phyloP scores from a whole-genome alignment of 2,888 invertebrate species.

The Dryobotodes eremita region DNA sequence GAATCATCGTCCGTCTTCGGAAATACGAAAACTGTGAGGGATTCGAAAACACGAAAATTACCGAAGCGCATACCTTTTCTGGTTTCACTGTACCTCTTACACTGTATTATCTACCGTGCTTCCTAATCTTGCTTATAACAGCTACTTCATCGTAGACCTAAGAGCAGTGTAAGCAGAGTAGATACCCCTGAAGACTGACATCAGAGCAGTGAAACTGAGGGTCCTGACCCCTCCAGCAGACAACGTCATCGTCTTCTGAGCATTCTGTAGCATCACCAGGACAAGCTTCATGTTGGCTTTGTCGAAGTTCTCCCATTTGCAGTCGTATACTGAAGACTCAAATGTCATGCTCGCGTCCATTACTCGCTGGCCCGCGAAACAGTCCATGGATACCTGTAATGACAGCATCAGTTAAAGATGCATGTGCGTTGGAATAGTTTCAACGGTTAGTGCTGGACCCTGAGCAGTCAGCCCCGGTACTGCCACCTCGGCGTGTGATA shows the following conservation, averaged over 20 bases:
- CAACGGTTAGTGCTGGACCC: no score
- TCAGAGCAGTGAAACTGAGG: conserved; percentile 76
- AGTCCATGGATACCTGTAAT: conserved; percentile 75
- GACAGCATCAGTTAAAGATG: not conserved
- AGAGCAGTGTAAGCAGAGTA: conserved; percentile 82
- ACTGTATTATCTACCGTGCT: not conserved
- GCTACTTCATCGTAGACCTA: conserved; percentile 70
- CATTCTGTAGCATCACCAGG: conserved; percentile 75
- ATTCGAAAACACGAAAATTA: not conserved
- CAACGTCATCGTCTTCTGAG: conserved; percentile 79
- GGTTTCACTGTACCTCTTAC: no score
- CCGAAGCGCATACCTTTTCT: not conserved
- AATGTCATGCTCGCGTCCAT: conserved; percentile 78
- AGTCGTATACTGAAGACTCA: conserved; percentile 77
- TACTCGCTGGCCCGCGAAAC: conserved; percentile 78
- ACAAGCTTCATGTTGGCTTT: conserved; percentile 77
- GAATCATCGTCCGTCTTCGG: not conserved
- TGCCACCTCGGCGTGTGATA: no score
- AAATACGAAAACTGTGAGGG: not conserved
- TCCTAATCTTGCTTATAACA: not conserved
- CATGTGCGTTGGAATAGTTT: no score
- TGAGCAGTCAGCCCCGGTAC: no score
- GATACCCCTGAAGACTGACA: conserved; percentile 76
- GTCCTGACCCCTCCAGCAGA: conserved; percentile 79
- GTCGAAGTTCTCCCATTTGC: conserved; percentile 83